Evolutionary conservation across 2,797 vertebrate species (phyloP).

Genomic region (Hydrolagus colliei): DNA sequence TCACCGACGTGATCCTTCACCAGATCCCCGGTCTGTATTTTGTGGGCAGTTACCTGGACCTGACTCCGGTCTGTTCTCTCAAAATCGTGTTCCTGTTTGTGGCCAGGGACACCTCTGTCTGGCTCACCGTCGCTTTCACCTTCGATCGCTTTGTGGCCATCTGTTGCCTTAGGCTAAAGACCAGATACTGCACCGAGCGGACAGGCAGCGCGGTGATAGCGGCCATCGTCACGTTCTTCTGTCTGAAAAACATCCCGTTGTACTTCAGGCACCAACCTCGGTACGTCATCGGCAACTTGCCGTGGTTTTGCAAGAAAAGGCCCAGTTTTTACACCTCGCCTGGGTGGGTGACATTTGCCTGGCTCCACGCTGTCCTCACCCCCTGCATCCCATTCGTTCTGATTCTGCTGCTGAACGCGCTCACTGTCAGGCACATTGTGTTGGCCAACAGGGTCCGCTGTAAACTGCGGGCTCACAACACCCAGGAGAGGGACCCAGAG

Average conservation of each 20-base stretch:
- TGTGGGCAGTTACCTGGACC: neutral
- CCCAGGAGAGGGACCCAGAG: too few species aligned
- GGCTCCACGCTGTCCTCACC: too few species aligned
- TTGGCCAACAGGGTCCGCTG: too few species aligned
- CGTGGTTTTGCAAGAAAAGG: neutral
- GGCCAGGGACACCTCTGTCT: neutral
- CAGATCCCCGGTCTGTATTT: neutral
- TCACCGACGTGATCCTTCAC: neutral
- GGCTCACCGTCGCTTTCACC: too few species aligned
- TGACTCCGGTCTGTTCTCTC: neutral
- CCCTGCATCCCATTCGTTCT: too few species aligned
- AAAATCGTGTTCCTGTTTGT: neutral
- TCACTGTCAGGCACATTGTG: too few species aligned
- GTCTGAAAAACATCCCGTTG: neutral
- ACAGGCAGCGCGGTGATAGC: neutral
- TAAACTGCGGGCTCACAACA: too few species aligned
- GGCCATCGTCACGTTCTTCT: neutral
- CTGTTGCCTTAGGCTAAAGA: too few species aligned
- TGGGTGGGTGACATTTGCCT: neutral
- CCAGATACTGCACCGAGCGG: too few species aligned
- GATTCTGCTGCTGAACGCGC: too few species aligned
- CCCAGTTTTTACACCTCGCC: neutral
- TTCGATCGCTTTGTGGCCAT: too few species aligned
- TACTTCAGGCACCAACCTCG: neutral
- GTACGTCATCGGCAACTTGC: neutral